Evolutionary conservation across 2,113 vertebrate species (phyloP).

Genomic region (Dicerorhinus sumatrensis): DNA sequence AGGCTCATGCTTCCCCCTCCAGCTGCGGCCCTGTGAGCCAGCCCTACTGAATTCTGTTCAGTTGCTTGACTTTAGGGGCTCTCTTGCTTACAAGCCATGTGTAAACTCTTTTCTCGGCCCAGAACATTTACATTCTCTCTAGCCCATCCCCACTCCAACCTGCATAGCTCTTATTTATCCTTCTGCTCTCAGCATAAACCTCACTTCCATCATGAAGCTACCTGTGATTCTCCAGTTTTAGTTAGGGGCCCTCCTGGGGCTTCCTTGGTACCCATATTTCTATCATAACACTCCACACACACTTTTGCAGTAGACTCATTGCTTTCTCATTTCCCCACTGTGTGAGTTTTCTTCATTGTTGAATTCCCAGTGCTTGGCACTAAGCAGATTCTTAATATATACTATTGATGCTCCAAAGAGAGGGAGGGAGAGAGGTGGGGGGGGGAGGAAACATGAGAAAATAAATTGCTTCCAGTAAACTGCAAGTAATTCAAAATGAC

Average conservation of each 20-base stretch:
- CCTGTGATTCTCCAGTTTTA: neutral
- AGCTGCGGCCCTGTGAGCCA: neutral
- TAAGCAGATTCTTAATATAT: neutral
- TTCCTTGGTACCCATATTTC: neutral
- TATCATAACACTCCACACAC: neutral
- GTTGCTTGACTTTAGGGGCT: neutral
- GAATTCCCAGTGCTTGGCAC: neutral
- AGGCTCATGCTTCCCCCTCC: neutral
- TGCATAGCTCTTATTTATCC: neutral
- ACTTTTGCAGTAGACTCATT: neutral
- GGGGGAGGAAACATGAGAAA: neutral
- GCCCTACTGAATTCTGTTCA: neutral
- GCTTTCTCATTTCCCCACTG: neutral
- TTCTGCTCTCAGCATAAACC: neutral
- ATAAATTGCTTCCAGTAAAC: neutral
- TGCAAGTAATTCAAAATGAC: neutral
- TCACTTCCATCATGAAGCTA: neutral
- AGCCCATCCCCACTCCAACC: neutral
- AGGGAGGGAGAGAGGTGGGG: no score
- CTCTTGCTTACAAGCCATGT: neutral
- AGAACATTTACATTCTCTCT: neutral
- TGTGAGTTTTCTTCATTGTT: neutral
- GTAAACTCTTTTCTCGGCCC: neutral
- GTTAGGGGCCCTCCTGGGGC: no score
- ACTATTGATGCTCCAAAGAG: neutral